Evolutionary conservation across 2,797 vertebrate species (phyloP).

Genomic region (Paedocypris micromegethes): DNA sequence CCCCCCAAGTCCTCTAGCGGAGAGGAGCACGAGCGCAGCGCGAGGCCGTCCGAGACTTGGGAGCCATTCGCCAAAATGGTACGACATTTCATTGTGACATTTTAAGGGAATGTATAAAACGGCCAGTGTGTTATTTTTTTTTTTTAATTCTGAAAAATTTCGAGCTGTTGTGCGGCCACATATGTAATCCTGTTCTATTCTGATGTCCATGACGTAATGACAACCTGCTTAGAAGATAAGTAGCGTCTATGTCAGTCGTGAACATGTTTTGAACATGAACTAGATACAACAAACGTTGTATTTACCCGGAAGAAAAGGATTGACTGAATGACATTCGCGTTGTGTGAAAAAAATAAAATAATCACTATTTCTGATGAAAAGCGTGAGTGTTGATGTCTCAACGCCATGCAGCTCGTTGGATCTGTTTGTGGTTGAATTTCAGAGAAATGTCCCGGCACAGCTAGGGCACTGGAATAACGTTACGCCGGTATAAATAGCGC

Average conservation of each 20-base stretch:
- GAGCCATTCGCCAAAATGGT: conserved; percentile 53
- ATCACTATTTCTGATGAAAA: no score
- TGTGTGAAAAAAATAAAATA: no score
- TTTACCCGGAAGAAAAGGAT: no score
- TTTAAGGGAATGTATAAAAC: background rate
- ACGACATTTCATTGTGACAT: conserved; percentile 26
- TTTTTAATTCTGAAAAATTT: background rate
- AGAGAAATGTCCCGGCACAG: conserved; percentile 33
- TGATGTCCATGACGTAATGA: conserved; percentile 41
- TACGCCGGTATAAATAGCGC: conserved; percentile 55
- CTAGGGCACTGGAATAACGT: conserved; percentile 47
- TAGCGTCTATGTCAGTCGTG: background rate
- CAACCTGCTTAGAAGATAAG: conserved; percentile 10
- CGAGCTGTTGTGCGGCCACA: background rate
- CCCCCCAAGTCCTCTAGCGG: conserved; percentile 44
- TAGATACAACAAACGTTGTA: background rate
- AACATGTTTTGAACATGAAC: conserved; percentile 7
- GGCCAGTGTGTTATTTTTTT: background rate
- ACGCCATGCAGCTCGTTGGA: conserved; percentile 1
- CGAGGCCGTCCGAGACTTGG: conserved; percentile 41
- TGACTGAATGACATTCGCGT: no score
- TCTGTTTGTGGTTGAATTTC: conserved; percentile 35
- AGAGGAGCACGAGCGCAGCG: conserved; percentile 43
- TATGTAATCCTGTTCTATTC: conserved; percentile 3
- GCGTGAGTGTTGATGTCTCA: background rate